Percentiles rank a stretch among this genome's conserved stretches.
Evolutionary conservation across 2,888 invertebrate genomes (phyloP).

Genomic region (Arrhopalites spinosus): DNA sequence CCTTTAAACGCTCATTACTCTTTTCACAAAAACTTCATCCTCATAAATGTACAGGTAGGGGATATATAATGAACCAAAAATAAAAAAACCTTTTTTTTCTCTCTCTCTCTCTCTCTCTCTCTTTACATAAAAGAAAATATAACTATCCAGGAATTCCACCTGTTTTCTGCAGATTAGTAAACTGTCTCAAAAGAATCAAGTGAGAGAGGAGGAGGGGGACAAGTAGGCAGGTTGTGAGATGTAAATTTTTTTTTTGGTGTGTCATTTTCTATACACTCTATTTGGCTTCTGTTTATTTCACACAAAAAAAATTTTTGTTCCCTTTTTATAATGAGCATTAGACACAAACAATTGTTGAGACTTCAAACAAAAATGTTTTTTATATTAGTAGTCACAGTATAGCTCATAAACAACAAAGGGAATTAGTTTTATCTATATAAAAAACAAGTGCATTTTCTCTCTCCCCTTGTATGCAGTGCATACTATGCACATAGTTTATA

Average conservation of each 20-base stretch:
- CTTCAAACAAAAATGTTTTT: conserved; percentile 24
- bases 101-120: too few relatives aligned
- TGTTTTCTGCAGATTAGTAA: conserved; percentile 10
- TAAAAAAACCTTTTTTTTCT: background rate
- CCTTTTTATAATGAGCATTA: conserved; percentile 2
- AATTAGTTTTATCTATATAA: conserved; percentile 2
- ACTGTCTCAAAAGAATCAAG: background rate
- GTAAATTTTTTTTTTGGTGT: background rate
- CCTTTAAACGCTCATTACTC: background rate
- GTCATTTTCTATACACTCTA: background rate
- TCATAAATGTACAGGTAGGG: too few relatives aligned
- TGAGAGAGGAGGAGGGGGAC: background rate
- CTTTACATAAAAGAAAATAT: background rate
- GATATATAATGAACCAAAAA: background rate
- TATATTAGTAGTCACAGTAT: background rate
- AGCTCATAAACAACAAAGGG: conserved; percentile 17
- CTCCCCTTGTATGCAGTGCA: background rate
- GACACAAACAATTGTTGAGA: conserved; percentile 12
- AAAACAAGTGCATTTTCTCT: background rate
- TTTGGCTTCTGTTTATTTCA: too few relatives aligned
- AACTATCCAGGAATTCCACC: conserved; percentile 5
- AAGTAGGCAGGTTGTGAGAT: background rate
- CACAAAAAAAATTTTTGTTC: too few relatives aligned
- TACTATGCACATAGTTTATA: background rate
- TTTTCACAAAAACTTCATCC: too few relatives aligned